phyloP scores from a whole-genome alignment of 2,888 invertebrate genomes.

The Eurytoma adleriae region DNA sequence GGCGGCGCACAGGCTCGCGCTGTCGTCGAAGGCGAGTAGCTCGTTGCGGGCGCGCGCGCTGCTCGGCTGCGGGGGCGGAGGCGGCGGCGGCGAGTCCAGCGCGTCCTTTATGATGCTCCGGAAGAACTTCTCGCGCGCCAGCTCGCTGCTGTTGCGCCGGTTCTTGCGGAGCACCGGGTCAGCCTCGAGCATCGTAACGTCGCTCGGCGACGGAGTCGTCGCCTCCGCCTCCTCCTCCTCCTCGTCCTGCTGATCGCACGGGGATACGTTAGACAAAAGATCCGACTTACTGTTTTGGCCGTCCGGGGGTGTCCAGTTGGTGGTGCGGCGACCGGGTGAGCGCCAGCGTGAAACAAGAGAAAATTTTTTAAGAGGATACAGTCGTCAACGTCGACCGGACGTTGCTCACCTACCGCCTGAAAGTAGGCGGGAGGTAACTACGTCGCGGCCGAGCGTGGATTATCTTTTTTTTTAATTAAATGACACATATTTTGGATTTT shows the following conservation, averaged over 20 bases:
- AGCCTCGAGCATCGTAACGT: slow-evolving; percentile 77
- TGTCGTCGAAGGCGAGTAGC: slow-evolving; percentile 54
- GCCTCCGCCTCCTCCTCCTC: slow-evolving; percentile 65
- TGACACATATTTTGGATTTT: no score
- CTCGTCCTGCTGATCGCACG: no score
- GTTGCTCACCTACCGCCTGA: neutral
- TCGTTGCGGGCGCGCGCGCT: slow-evolving; percentile 54
- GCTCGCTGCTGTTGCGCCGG: slow-evolving; percentile 55
- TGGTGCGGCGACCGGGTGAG: slow-evolving; percentile 47
- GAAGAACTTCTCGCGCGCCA: slow-evolving; percentile 69
- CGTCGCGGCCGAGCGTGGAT: no score
- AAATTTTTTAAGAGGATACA: slow-evolving; percentile 48
- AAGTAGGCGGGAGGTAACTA: no score
- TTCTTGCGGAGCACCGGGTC: slow-evolving; percentile 69
- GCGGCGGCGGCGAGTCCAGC: slow-evolving; percentile 67
- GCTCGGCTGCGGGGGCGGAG: slow-evolving; percentile 36
- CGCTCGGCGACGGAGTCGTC: slow-evolving; percentile 79
- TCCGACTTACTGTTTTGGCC: neutral
- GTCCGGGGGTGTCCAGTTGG: slow-evolving; percentile 48
- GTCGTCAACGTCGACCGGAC: neutral
- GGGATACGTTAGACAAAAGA: no score
- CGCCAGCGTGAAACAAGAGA: slow-evolving; percentile 57
- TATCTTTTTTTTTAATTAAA: no score
- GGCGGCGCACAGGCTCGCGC: slow-evolving; percentile 46
- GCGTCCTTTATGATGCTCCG: slow-evolving; percentile 67